Evolutionary conservation across 2,888 invertebrate genomes (phyloP).

Genomic region (Parnassius orleans): DNA sequence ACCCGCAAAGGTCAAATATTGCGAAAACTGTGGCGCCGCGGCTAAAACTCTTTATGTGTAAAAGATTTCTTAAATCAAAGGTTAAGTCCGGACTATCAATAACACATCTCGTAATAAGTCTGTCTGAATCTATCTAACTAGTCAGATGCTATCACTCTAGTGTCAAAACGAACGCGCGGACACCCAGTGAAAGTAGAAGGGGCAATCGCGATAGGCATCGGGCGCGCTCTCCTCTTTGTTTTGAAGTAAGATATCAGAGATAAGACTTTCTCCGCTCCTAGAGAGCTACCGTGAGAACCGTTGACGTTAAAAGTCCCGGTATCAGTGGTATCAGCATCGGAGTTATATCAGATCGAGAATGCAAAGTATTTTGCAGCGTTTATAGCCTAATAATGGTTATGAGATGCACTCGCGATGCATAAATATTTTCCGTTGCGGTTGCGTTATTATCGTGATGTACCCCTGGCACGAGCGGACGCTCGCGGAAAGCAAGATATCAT

Average conservation of each 20-base stretch:
- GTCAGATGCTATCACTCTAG: slow-evolving; percentile 54
- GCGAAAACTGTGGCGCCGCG: no score
- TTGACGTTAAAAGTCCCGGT: slow-evolving; percentile 58
- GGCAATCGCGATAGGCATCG: slow-evolving; percentile 70
- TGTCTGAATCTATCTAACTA: slow-evolving; percentile 22
- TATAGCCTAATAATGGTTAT: slow-evolving; percentile 22
- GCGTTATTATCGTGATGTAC: slow-evolving; percentile 24
- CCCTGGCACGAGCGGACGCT: slow-evolving; percentile 11
- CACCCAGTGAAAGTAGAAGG: slow-evolving; percentile 67
- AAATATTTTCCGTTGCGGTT: slow-evolving; percentile 16
- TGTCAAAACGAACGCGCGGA: slow-evolving; percentile 49
- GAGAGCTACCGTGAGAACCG: slow-evolving; percentile 74
- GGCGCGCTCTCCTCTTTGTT: slow-evolving; percentile 76
- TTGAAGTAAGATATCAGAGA: slow-evolving; percentile 69
- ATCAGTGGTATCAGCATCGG: slow-evolving; percentile 42
- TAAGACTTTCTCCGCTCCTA: slow-evolving; percentile 71
- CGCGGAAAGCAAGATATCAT: slow-evolving; percentile 7
- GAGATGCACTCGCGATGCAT: slow-evolving; percentile 27
- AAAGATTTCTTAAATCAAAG: no score
- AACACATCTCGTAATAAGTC: no score
- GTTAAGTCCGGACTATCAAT: no score
- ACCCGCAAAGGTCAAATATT: no score
- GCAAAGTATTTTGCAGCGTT: slow-evolving; percentile 18
- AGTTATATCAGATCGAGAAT: slow-evolving; percentile 25
- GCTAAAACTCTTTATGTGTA: no score